Evolutionary conservation across 2,113 vertebrate species (phyloP).

Genomic region (Macroglossus sobrinus): DNA sequence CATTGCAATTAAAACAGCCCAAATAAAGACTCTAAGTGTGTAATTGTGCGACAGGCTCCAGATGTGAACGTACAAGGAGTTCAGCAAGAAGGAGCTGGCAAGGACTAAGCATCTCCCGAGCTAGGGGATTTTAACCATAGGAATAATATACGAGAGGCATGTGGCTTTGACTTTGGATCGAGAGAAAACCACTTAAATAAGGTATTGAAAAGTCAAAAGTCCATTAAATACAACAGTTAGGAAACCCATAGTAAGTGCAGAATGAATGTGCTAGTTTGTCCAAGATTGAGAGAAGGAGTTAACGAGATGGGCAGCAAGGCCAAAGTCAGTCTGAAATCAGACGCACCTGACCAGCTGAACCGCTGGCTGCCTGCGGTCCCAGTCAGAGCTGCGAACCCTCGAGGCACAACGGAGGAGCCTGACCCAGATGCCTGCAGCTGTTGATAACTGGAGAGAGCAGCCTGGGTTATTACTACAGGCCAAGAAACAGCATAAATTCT

Average conservation of each 20-base stretch:
- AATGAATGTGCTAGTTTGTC: background rate
- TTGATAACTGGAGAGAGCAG: background rate
- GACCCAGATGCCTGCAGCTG: background rate
- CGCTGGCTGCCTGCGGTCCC: accelerated
- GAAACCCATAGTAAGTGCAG: background rate
- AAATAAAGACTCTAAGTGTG: background rate
- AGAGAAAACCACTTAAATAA: background rate
- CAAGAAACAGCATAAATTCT: background rate
- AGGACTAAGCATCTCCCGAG: background rate
- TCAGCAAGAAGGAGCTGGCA: background rate
- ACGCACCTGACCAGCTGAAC: background rate
- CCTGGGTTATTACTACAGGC: background rate
- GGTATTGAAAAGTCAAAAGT: background rate
- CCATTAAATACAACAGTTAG: background rate
- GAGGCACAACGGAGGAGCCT: background rate
- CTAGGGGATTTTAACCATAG: background rate
- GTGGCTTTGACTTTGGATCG: background rate
- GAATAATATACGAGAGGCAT: accelerated
- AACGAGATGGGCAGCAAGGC: background rate
- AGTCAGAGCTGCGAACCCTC: background rate
- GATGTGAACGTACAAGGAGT: background rate
- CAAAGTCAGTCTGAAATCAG: background rate
- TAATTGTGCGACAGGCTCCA: background rate
- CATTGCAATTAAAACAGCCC: background rate
- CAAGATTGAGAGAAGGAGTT: background rate